Evolutionary conservation across 2,888 invertebrate genomes (phyloP), one percentile per base, ranked within the genome.

Genomic region (Aspidiotus destructor): DNA sequence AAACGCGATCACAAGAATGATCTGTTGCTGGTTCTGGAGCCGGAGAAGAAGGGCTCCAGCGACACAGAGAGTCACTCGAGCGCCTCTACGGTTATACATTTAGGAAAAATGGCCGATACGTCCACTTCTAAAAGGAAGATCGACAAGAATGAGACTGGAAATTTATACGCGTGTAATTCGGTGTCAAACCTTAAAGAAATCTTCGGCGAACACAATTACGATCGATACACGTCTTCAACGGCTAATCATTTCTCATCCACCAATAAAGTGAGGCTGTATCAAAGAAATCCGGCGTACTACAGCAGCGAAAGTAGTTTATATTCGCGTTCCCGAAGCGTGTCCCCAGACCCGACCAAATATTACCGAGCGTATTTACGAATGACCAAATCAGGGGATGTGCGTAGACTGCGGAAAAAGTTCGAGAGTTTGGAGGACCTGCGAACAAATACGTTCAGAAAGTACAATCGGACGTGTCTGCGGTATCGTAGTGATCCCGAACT

Each of bases 401-500:
- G 83, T 65, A 85, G 86, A 75, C 81, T 92, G n/a, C 85, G 85
- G 72, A 83, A 86, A 70, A 87, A 86, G 73, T 92, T 91, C 75
- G 91, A 92, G 77, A 84, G 84, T 73, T 80, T 83, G 61, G 81
- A 84, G 69, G 82, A 84, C 72, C 74, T 80, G 71, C 75, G 73
- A 72, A 73, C 72, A 15, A 62, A 71, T 8, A 62, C 70, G 9
- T 70, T 72, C 41, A 69, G 71, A 15, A 55, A 53, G 11, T 63
- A 55, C 10, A 62, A 68, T 67, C 75, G 71, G 71, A 77, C 76
- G 71, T 79, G 79, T 78, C 60, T 86, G 72, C 82, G 86, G 72
- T 86, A 85, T 76, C 85, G 84, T 74, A 91, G 91, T 77, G 90
- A 91, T 77, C 88, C 91, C 11, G 88, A 89, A 77, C 78, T 91